phyloP scores from a whole-genome alignment of 1,140 invertebrate genomes.

The Leptinotarsa defecta region DNA sequence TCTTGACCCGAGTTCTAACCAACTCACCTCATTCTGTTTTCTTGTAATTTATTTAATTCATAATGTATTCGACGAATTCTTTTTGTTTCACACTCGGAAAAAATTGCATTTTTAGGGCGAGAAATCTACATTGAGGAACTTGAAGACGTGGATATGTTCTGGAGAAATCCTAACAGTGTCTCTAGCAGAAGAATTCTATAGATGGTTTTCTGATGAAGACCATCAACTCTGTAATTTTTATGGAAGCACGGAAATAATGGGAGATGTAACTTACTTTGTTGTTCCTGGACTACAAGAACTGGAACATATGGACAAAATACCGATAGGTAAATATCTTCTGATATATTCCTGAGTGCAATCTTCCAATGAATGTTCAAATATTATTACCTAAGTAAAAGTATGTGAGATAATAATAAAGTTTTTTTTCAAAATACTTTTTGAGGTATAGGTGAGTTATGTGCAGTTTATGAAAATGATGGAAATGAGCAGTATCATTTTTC shows the following conservation, averaged over 20 bases:
- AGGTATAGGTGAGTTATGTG: no score
- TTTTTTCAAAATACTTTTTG: no score
- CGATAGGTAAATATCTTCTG: constrained; percentile 69
- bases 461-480: no score
- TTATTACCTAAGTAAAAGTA: no score
- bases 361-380: no score
- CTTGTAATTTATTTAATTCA: no score
- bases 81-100: no score
- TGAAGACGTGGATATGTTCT: constrained; percentile 82
- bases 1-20: no score
- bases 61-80: no score
- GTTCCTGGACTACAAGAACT: constrained; percentile 62
- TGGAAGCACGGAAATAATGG: constrained; percentile 87
- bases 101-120: constrained; percentile 45
- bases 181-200: constrained; percentile 74
- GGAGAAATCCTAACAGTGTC: constrained; percentile 74
- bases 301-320: constrained; percentile 68
- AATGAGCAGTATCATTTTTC: no score
- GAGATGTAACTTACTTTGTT: constrained; percentile 74
- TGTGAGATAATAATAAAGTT: no score
- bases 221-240: constrained; percentile 83
- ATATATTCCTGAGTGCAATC: background rate
- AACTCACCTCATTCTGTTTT: no score
- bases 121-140: constrained; percentile 55
- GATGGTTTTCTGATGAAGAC: constrained; percentile 64